phyloP scores from a whole-genome alignment of 2,113 vertebrate species.

The Lanius collurio region DNA sequence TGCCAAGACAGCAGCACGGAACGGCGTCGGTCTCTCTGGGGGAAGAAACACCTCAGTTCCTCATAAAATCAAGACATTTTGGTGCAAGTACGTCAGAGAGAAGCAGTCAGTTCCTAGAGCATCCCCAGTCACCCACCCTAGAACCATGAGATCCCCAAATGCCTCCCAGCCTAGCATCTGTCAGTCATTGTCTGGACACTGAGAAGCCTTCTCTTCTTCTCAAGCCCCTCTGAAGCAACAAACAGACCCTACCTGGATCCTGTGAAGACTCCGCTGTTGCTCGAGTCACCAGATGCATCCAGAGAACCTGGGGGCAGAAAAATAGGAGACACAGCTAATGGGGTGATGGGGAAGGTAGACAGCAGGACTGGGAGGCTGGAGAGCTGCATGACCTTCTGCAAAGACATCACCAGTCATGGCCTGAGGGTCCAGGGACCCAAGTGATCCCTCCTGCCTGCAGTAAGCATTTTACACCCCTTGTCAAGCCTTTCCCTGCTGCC shows the following conservation, averaged over 20 bases:
- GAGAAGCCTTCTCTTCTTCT: background rate
- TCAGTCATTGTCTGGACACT: accelerated
- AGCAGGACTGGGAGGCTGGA: background rate
- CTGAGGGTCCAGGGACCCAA: accelerated
- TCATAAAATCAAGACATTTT: background rate
- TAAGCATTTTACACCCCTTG: background rate
- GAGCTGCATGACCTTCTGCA: background rate
- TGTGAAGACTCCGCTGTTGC: conserved; percentile 80
- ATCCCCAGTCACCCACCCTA: background rate
- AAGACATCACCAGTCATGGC: background rate
- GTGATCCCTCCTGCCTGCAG: background rate
- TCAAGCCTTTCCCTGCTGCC: background rate
- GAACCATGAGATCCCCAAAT: background rate
- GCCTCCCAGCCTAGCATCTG: background rate
- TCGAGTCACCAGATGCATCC: conserved; percentile 80
- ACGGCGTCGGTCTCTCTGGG: background rate
- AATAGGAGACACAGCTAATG: background rate
- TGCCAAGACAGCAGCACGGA: background rate
- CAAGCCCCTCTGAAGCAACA: background rate
- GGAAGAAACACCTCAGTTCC: background rate
- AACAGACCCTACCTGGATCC: conserved; percentile 69
- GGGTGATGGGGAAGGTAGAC: background rate
- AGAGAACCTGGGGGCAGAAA: conserved; percentile 68
- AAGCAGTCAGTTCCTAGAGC: background rate
- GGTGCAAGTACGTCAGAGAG: background rate